Evolutionary conservation across 2,888 invertebrate species (phyloP), one percentile per base, ranked within the genome.

Genomic region (Sycophila texana): DNA sequence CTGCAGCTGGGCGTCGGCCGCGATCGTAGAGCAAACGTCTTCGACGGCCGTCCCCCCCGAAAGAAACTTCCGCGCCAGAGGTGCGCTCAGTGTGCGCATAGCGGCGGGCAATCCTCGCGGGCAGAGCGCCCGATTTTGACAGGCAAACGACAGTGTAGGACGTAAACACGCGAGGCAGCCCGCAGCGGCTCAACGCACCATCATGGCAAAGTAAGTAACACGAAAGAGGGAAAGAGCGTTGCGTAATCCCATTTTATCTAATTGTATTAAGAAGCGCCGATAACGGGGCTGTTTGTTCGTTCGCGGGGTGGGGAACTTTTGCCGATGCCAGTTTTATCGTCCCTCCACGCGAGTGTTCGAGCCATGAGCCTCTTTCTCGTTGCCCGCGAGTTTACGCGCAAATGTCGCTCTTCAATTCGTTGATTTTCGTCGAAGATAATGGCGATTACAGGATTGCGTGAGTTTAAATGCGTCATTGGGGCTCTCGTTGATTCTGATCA

Each of bases 141-240:
- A 80, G 57, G 13, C 26, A n/a, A n/a, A n/a, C 58, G 4, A 26
- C 12, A 20, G 16, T 20, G 22, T 63, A 5, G 39, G 30, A 83
- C 83, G 83, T 83, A 85, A 84, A 87, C 87, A 77, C 49, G 63
- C 20, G n/a, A 30, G 61, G 14, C 47, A 26, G 26, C 26, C 26
- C 26, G 26, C 26, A 26, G 26, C 26, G 26, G 26, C 26, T 26
- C 26, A 26, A 10, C 58, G 13, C 53, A 73, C 63, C 73, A 87
- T 83, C 85, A 90, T 90, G 89, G 89, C 89, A 86, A 90, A 90
- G 89, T 90, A 39, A 39, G 39, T 4, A 7, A 39, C 39, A 89
- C 82, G 89, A 82, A n/a, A 4, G 72, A 80, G 76, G 71, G 67
- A 74, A 51, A 77, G 81, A 82, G 79, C 68, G 82, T 87, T 86